Evolutionary conservation across 2,888 invertebrate species (phyloP).

Genomic region (Drosophila pullipes): DNA sequence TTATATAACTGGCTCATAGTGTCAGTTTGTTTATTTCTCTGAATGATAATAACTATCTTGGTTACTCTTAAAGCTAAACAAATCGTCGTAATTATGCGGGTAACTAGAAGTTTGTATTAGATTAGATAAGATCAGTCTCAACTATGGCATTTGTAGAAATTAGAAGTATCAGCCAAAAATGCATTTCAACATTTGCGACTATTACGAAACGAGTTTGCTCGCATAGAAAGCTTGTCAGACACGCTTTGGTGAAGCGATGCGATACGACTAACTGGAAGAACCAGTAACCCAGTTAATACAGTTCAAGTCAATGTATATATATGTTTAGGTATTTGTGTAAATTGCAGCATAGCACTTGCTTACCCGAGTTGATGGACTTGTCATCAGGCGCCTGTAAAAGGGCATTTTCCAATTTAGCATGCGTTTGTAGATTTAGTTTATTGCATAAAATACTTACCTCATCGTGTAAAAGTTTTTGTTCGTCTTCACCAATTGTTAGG

Average conservation of each 20-base stretch:
- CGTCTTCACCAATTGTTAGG: conserved; percentile 92
- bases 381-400: conserved; percentile 86
- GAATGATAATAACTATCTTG: not conserved
- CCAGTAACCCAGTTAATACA: not conserved
- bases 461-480: conserved; percentile 90
- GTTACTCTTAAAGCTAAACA: not conserved
- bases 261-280: not conserved
- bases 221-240: conserved; percentile 5
- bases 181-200: not conserved
- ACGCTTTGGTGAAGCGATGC: conserved; percentile 5
- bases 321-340: not conserved
- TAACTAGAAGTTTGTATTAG: not conserved
- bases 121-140: not conserved
- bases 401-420: conserved; percentile 5
- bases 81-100: not conserved
- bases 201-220: not conserved
- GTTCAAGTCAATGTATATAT: not conserved
- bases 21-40: not conserved
- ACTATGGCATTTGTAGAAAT: not conserved
- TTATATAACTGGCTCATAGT: not conserved
- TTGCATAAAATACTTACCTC: conserved; percentile 88
- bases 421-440: not conserved
- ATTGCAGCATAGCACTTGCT: conserved; percentile 71
- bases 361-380: conserved; percentile 87
- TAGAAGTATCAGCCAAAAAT: not conserved